A percentile compares a stretch with the other conserved stretches of the same genome.
These are phyloP conservation scores for Rhynchotus rufescens DNA, from an alignment of 2,797 vertebrate genomes.

Conservation along the genomic window DNA sequence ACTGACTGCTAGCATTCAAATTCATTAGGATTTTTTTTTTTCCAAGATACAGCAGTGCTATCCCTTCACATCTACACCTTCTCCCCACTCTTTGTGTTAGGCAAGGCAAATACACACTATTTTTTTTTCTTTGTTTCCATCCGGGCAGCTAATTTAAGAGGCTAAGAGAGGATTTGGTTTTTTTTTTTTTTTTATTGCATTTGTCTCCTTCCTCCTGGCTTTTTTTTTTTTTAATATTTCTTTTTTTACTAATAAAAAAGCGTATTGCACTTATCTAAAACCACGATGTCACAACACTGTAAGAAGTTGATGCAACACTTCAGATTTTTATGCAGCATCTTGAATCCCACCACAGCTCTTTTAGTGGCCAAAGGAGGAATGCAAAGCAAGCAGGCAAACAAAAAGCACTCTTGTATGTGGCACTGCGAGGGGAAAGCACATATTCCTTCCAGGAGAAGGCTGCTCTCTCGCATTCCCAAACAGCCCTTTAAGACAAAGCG, in stretches of 20 bases:
- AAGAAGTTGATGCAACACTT: conserved; percentile 1
- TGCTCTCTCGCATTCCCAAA: conserved; percentile 1
- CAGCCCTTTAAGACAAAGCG: background rate
- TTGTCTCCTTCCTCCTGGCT: background rate
- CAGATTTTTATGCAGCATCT: conserved; percentile 18
- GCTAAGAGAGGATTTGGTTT: background rate
- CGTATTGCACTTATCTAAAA: background rate
- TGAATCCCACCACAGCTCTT: conserved; percentile 29
- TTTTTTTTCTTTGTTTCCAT: background rate
- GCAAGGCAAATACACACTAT: background rate
- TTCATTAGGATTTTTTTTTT: background rate
- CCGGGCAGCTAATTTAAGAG: background rate
- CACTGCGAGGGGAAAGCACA: background rate
- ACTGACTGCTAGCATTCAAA: background rate
- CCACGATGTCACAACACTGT: background rate
- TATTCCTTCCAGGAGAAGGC: background rate
- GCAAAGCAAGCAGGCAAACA: background rate
- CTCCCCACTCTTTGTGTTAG: background rate
- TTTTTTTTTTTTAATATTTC: too few species aligned
- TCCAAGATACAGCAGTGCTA: background rate
- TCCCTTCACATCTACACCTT: background rate
- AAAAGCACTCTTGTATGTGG: conserved; percentile 18
- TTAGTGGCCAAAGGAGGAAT: background rate
- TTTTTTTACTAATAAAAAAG: background rate
- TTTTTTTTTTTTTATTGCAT: background rate